phyloP scores from a whole-genome alignment of 2,888 invertebrate species.

The Archaeoteleia sp. region DNA sequence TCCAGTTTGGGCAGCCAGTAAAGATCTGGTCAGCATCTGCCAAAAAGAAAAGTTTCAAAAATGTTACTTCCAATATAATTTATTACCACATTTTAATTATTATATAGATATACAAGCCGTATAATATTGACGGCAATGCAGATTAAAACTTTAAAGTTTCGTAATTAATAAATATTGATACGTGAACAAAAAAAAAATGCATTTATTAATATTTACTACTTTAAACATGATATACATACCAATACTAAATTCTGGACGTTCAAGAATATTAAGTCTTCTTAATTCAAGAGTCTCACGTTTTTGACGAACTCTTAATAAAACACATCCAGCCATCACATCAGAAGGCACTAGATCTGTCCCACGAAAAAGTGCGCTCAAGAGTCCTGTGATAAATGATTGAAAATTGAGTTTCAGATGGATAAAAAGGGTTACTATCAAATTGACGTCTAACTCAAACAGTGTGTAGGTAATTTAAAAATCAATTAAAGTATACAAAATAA shows the following conservation, averaged over 20 bases:
- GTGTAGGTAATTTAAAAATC: too few relatives aligned
- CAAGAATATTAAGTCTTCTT: constrained; percentile 80
- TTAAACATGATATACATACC: constrained; percentile 75
- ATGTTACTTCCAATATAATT: constrained; percentile 7
- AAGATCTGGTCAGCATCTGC: constrained; percentile 78
- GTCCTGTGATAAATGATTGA: too few relatives aligned
- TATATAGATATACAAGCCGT: too few relatives aligned
- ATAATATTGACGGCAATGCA: too few relatives aligned
- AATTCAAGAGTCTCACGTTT: constrained; percentile 84
- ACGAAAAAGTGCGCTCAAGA: constrained; percentile 87
- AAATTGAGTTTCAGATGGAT: too few relatives aligned
- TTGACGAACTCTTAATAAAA: constrained; percentile 86
- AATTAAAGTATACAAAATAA: too few relatives aligned
- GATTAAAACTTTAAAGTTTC: too few relatives aligned
- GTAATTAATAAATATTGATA: too few relatives aligned
- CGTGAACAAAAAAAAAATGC: too few relatives aligned
- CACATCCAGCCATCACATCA: constrained; percentile 90
- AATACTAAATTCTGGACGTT: constrained; percentile 81
- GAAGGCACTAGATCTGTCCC: constrained; percentile 92
- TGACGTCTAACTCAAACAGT: not conserved
- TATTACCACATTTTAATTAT: too few relatives aligned
- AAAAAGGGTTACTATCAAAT: constrained; percentile 17
- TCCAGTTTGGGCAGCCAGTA: constrained; percentile 84
- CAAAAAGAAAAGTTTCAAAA: constrained; percentile 53
- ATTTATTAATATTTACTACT: too few relatives aligned